Base-by-base conservation (phyloP, 2,888 invertebrate genomes). In the Dasysyrphus tricinctus region DNA sequence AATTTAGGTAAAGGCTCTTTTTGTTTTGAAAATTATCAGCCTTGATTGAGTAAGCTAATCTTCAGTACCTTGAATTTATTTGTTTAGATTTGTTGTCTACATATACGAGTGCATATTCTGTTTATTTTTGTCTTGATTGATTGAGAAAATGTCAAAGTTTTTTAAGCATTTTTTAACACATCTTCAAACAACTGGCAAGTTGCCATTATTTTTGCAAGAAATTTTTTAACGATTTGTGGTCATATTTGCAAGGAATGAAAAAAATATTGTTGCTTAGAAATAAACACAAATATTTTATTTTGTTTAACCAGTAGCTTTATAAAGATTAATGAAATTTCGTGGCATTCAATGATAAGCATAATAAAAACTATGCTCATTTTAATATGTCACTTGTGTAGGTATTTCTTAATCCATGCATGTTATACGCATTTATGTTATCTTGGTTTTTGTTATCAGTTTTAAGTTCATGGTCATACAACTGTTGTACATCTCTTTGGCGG, bases 11-110 rank as follows among this genome's bases (percentile, higher is more conserved):
- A 24, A 61, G 39, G 61, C 24, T 61, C 12, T 24, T 42, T 61
- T 61, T 42, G 61, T 61, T 61, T 39, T 61, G 4, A 61, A 61
- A 59, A 39, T 39, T 19, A 42, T 61, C 24, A 14, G 42, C 42
- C 61, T 61, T 61, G 16, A 59, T 37, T 16, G 3, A 57, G n/a
- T 34, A 16, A 57, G n/a, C 51, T 51, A 12, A 51, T 12, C 24
- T 2, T 24, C 12, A 49, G 2, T 12, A 5, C 14, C 51, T 16
- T 47, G 47, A 16, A 8, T 47, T 47, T n/a, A 2, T 47, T 47
- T 47, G 1, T 47, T 47, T 47, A 47, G 16, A 47, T 2, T 14
- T 5, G 14, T 8, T 57, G 5, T 57, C 7, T 16, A 7, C 0
- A 44, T 3, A 16, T 44, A 44, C n/a, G 12, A 12, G 14, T 42